phyloP scores from a whole-genome alignment of 2,797 vertebrate genomes.

The Lacerta bilineata region DNA sequence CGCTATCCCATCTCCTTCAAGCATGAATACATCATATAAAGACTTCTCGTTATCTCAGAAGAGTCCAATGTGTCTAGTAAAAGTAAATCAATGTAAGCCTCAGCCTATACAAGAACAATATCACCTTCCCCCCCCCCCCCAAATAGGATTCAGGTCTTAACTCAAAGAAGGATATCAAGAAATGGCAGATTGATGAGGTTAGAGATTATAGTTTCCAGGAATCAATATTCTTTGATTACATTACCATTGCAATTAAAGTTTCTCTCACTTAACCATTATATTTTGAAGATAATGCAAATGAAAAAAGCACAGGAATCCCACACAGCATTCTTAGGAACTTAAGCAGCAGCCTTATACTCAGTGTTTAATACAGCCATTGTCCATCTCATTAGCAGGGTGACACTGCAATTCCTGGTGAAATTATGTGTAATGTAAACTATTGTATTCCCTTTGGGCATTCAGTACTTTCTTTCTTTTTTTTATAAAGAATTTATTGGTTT shows the following conservation, averaged over 20 bases:
- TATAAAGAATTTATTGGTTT: too few relatives aligned
- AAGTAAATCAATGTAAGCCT: slow-evolving; percentile 25
- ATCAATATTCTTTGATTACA: slow-evolving; percentile 40
- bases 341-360: not conserved
- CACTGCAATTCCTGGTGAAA: not conserved
- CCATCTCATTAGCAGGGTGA: not conserved
- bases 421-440: not conserved
- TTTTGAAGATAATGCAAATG: not conserved
- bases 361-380: too few relatives aligned
- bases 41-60: slow-evolving; percentile 18
- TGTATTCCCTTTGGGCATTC: not conserved
- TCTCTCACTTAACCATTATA: not conserved
- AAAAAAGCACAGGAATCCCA: not conserved
- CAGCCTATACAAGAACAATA: slow-evolving; percentile 2
- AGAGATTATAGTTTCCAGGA: slow-evolving; percentile 33
- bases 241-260: not conserved
- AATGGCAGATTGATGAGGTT: slow-evolving; percentile 29
- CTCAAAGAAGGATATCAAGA: slow-evolving; percentile 39
- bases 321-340: accelerated
- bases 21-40: slow-evolving; percentile 37
- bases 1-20: slow-evolving; percentile 21
- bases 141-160: slow-evolving; percentile 24
- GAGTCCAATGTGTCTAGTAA: slow-evolving; percentile 14
- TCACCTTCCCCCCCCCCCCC: too few relatives aligned
- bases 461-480: not conserved